Percentiles rank a stretch among this genome's conserved stretches.
phyloP scores from a whole-genome alignment of 1,140 invertebrate species.

The Eumeta japonica region DNA sequence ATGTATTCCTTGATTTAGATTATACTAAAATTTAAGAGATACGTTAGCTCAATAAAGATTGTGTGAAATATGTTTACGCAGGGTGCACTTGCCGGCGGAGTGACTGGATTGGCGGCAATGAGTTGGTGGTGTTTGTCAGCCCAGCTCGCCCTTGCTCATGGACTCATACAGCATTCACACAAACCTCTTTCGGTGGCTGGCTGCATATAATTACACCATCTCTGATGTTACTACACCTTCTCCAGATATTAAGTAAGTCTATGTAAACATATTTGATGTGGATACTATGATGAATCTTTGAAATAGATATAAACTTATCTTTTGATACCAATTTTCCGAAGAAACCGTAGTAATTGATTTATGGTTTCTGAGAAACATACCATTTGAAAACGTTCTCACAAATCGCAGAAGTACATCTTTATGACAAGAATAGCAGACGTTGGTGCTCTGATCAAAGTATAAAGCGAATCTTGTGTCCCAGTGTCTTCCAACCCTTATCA shows the following conservation, averaged over 20 bases:
- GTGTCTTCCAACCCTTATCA: too few species aligned
- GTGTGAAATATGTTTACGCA: too few species aligned
- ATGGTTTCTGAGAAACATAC: slow-evolving; percentile 18
- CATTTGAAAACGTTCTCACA: slow-evolving; percentile 42
- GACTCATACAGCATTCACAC: slow-evolving; percentile 58
- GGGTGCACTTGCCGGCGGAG: slow-evolving; percentile 74
- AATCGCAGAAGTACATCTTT: too few species aligned
- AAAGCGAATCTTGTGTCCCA: too few species aligned
- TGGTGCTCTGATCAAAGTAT: too few species aligned
- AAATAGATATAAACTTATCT: too few species aligned
- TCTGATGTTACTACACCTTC: slow-evolving; percentile 9
- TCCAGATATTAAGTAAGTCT: slow-evolving; percentile 16
- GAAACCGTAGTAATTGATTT: neutral
- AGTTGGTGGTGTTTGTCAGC: slow-evolving; percentile 77
- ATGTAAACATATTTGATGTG: slow-evolving; percentile 76
- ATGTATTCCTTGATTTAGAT: too few species aligned
- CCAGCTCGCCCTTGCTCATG: slow-evolving; percentile 65
- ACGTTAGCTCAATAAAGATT: neutral
- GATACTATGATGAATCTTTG: slow-evolving; percentile 79
- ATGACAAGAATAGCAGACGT: too few species aligned
- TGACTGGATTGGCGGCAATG: slow-evolving; percentile 68
- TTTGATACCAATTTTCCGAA: slow-evolving; percentile 5
- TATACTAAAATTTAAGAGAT: neutral
- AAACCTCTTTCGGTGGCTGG: slow-evolving; percentile 64
- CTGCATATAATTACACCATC: slow-evolving; percentile 62